phyloP scores from a whole-genome alignment of 2,797 vertebrate genomes.

The Sebastes matsubarae region DNA sequence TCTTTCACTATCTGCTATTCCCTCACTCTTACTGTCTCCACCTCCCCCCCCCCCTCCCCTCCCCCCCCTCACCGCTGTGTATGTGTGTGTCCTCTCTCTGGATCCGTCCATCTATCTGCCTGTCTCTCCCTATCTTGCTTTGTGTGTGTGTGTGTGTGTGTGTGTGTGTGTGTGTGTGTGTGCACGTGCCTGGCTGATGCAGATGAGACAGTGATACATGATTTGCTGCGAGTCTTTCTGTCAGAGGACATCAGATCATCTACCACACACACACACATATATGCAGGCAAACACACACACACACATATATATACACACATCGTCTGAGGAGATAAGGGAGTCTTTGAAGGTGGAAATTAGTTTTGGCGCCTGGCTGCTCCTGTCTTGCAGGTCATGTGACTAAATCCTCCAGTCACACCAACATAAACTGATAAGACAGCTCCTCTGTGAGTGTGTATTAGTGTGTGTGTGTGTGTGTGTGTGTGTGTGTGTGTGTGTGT shows the following conservation, averaged over 20 bases:
- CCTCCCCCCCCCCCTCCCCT: not conserved
- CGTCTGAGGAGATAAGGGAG: constrained; percentile 90
- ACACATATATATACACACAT: constrained; percentile 19
- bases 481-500: constrained; percentile 62
- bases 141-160: constrained; percentile 1
- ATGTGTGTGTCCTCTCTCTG: constrained; percentile 28
- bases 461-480: constrained; percentile 26
- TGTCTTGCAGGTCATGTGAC: constrained; percentile 90
- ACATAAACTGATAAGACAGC: constrained; percentile 92
- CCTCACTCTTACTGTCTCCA: constrained; percentile 15
- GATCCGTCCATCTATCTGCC: constrained; percentile 34
- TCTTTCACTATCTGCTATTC: constrained; percentile 61
- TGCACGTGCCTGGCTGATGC: constrained; percentile 40
- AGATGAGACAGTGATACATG: constrained; percentile 80
- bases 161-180: constrained; percentile 7
- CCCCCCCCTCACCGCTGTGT: not conserved
- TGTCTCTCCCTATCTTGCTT: not conserved
- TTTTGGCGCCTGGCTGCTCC: constrained; percentile 94
- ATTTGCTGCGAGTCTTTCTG: constrained; percentile 73
- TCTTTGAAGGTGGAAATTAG: constrained; percentile 94
- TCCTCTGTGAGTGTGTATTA: constrained; percentile 74
- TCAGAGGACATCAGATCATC: constrained; percentile 81
- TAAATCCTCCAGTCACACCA: constrained; percentile 91
- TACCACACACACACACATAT: constrained; percentile 18
- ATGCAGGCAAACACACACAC: constrained; percentile 18